Base-by-base conservation (phyloP, 2,888 invertebrate species). In the Ditula angustiorana region DNA sequence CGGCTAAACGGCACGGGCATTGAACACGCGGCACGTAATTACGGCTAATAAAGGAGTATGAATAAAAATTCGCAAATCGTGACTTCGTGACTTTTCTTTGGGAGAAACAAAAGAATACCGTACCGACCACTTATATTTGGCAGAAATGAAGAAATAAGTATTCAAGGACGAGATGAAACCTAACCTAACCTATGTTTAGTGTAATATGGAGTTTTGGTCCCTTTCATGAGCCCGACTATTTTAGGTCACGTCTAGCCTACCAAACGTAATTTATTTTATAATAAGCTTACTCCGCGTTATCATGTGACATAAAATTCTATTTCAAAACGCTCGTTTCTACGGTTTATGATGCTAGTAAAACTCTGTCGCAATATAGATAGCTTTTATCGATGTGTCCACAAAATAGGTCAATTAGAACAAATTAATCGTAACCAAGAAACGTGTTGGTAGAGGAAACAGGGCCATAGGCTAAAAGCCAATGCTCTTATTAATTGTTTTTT, bases 401-500 rank as follows among this genome's bases (percentile, higher is more conserved):
- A 50, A 52, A 33, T 41, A 13, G 26, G 55, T 41, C 19, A 37
- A 35, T 53, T 35, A 24, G 26, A 28, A 41, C 37, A 5, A 19
- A 37, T 41, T 56, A 41, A 41, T 56, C 55, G 13, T n/a, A 16
- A 37, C 24, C 19, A 23, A 55, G 19, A 44, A 44, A 7, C 16
- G n/a, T 52, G 30, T 33, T 33, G 33, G n/a, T 33, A 23, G 13
- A 37, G 53, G 53, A 56, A 56, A 56, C 7, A 26, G 13, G 26
- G 19, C 10, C 26, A 41, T 7, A 26, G 55, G 55, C 16, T n/a
- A 56, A 56, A 41, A 37, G 55, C 26, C 55, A 41, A 26, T 56
- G 55, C 53, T 24, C 24, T 21, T 26, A 50, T 41, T 56, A 56
- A 24, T 56, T 19, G 55, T 19, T 41, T 16, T 26, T 52, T 41